A percentile compares a stretch with the other conserved stretches of the same genome.
Evolutionary conservation across 2,797 vertebrate genomes (phyloP).

Genomic region (Steatocranus sp.): DNA sequence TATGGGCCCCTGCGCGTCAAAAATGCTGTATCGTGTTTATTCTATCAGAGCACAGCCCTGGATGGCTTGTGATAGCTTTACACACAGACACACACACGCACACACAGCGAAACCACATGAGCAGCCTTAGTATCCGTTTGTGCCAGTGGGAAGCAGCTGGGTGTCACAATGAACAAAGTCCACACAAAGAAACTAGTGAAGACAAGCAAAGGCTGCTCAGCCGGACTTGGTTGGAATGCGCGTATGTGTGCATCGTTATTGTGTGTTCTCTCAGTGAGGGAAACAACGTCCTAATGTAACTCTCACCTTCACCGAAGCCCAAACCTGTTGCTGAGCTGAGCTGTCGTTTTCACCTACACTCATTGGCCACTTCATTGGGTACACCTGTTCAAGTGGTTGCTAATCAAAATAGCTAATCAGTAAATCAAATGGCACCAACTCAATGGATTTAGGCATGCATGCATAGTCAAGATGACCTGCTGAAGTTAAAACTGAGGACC

Average conservation of each 20-base stretch:
- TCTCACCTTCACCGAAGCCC: neutral
- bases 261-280: neutral
- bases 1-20: neutral
- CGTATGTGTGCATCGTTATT: neutral
- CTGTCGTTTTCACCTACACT: neutral
- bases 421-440: neutral
- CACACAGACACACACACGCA: neutral
- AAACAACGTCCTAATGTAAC: neutral
- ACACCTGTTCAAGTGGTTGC: fast-evolving
- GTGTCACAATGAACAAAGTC: conserved; percentile 41
- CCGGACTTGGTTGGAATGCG: neutral
- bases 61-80: neutral
- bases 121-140: neutral
- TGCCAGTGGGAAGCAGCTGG: conserved; percentile 28
- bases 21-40: conserved; percentile 27
- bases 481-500: neutral
- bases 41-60: conserved; percentile 1
- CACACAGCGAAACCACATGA: neutral
- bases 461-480: neutral
- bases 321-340: neutral
- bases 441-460: neutral
- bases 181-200: conserved; percentile 27
- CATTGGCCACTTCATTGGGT: neutral
- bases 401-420: neutral
- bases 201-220: conserved; percentile 19